Conservation (phyloP, 2,797 vertebrate species). For the Argya squamiceps region DNA sequence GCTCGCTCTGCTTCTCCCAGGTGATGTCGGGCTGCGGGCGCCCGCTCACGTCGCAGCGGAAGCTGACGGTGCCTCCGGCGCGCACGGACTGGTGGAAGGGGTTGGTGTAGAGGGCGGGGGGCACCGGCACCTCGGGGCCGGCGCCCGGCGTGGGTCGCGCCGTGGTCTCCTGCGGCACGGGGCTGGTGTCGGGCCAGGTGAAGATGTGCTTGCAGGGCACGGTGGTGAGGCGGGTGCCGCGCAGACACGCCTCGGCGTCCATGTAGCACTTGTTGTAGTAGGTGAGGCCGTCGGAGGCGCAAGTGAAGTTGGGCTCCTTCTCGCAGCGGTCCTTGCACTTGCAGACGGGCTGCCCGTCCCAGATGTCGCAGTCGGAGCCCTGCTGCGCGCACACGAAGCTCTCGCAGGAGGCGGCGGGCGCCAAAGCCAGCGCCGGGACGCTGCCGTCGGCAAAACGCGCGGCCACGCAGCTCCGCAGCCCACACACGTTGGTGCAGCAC, state of each 20-base stretch:
- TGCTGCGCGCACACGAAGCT: constrained; percentile 92
- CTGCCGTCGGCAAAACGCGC: constrained; percentile 87
- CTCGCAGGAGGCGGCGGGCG: constrained; percentile 81
- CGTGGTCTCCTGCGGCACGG: constrained; percentile 85
- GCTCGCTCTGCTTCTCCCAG: constrained; percentile 94
- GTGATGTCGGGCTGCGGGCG: constrained; percentile 88
- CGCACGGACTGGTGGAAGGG: constrained; percentile 89
- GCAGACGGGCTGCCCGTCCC: constrained; percentile 93
- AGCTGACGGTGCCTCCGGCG: constrained; percentile 89
- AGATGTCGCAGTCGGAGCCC: constrained; percentile 92
- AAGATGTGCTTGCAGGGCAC: constrained; percentile 92
- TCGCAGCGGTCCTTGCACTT: constrained; percentile 95
- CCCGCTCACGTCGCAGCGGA: constrained; percentile 91
- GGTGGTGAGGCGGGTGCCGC: constrained; percentile 84
- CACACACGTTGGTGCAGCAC: constrained; percentile 97
- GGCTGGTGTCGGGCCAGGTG: constrained; percentile 86
- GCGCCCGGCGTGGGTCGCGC: constrained; percentile 82
- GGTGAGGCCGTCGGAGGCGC: constrained; percentile 93
- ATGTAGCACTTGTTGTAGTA: constrained; percentile 99
- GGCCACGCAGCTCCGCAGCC: constrained; percentile 92
- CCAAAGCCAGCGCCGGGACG: constrained; percentile 50
- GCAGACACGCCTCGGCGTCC: constrained; percentile 94
- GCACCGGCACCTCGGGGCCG: constrained; percentile 77
- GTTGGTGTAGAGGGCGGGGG: constrained; percentile 88
- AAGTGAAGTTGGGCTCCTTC: constrained; percentile 96